These are phyloP conservation scores for Cheilosia urbana DNA, from an alignment of 2,888 invertebrate genomes.

Conservation along the genomic window DNA sequence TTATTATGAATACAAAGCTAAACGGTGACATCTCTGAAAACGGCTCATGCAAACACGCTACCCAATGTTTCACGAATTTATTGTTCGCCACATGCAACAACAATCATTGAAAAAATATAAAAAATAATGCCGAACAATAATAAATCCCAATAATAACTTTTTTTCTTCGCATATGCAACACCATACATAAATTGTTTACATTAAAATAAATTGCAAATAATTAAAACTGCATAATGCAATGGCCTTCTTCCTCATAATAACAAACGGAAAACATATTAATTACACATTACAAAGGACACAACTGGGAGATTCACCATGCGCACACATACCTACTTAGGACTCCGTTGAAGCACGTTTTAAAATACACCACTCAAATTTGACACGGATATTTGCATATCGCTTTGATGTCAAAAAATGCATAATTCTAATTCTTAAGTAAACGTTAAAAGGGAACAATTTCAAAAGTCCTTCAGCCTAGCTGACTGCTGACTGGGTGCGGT, in stretches of 20 bases:
- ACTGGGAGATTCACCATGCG: slow-evolving; percentile 11
- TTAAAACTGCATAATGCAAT: slow-evolving; percentile 71
- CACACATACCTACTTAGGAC: slow-evolving; percentile 32
- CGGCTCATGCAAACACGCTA: no score
- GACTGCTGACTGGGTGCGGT: slow-evolving; percentile 32
- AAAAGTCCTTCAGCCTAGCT: slow-evolving; percentile 57
- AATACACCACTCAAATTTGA: slow-evolving; percentile 70
- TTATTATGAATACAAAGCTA: no score
- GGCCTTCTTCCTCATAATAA: slow-evolving; percentile 36
- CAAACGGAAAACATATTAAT: slow-evolving; percentile 55
- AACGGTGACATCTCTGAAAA: no score
- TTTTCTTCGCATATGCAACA: background rate
- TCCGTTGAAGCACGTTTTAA: slow-evolving; percentile 57
- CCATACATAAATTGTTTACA: slow-evolving; percentile 45
- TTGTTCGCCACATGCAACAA: no score
- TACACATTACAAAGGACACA: slow-evolving; percentile 64
- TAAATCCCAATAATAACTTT: background rate
- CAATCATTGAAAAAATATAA: background rate
- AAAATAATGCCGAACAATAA: background rate
- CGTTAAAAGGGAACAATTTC: slow-evolving; percentile 69
- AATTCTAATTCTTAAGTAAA: slow-evolving; percentile 72
- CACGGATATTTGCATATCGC: slow-evolving; percentile 77
- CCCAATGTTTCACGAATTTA: no score
- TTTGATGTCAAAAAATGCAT: slow-evolving; percentile 77
- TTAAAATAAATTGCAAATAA: slow-evolving; percentile 58